Percentiles rank a stretch among this genome's conserved stretches.
These are phyloP conservation scores for Lasius fuliginosus DNA, from an alignment of 2,888 invertebrate species.

Conservation along the genomic window DNA sequence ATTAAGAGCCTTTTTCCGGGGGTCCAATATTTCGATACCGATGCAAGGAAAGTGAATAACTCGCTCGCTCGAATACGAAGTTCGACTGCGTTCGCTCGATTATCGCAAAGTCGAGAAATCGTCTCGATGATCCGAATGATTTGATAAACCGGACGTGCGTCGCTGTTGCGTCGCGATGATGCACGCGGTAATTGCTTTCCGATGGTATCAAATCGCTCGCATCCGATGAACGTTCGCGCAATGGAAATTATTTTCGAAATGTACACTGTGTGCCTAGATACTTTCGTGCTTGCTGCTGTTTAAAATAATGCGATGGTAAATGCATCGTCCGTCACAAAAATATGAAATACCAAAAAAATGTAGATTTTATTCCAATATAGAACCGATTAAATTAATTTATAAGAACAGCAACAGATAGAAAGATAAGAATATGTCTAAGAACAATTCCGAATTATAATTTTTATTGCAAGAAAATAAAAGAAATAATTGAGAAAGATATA, in stretches of 20 bases:
- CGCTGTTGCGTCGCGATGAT: background rate
- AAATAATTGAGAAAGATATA: background rate
- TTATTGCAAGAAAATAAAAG: background rate
- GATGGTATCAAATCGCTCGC: background rate
- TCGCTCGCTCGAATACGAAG: background rate
- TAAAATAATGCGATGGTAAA: background rate
- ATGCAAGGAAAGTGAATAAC: slow-evolving; percentile 16
- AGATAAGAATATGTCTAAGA: background rate
- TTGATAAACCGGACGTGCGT: slow-evolving; percentile 38
- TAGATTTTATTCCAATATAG: background rate
- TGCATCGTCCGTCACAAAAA: background rate
- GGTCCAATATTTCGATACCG: slow-evolving; percentile 50
- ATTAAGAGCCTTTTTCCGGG: slow-evolving; percentile 46
- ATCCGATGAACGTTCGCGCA: background rate
- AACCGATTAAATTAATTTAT: background rate
- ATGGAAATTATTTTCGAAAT: slow-evolving; percentile 21
- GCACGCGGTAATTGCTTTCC: slow-evolving; percentile 45
- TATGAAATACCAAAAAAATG: background rate
- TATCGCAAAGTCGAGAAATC: slow-evolving; percentile 6
- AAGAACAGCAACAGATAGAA: background rate
- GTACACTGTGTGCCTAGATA: background rate
- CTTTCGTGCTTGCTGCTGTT: background rate
- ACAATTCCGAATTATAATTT: background rate
- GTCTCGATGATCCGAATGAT: slow-evolving; percentile 2
- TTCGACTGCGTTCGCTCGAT: slow-evolving; percentile 3